phyloP scores from a whole-genome alignment of 2,888 invertebrate genomes.

The Cataglyphis rosenhaueri region DNA sequence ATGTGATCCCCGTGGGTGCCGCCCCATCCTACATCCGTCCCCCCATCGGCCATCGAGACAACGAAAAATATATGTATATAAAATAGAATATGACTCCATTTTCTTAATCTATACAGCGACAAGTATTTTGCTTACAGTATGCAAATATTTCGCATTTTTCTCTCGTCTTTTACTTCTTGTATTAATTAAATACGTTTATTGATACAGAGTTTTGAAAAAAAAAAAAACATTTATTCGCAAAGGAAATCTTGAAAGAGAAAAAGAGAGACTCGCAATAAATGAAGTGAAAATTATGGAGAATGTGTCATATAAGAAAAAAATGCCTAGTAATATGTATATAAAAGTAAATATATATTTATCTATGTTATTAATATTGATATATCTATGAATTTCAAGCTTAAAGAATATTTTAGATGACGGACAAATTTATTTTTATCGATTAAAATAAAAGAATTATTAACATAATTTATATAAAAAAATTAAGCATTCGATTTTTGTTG shows the following conservation, averaged over 20 bases:
- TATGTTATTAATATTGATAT: background rate
- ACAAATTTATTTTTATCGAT: background rate
- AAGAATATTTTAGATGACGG: background rate
- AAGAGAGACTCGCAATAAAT: background rate
- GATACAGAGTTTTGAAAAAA: background rate
- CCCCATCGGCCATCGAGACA: background rate
- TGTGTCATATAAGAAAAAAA: background rate
- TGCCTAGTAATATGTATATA: background rate
- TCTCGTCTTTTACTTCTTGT: background rate
- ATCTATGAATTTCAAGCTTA: background rate
- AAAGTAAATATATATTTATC: background rate
- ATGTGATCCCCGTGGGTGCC: conserved; percentile 47
- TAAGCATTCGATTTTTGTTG: background rate
- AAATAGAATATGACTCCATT: background rate
- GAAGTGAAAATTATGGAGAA: background rate
- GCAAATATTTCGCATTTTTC: background rate
- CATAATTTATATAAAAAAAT: background rate
- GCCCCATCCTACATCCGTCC: conserved; percentile 26
- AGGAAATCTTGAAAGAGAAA: background rate
- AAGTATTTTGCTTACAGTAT: too few species aligned
- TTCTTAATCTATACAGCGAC: too few species aligned
- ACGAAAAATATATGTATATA: background rate
- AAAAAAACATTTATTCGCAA: background rate
- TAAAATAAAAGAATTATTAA: background rate
- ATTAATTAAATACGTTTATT: background rate